Evolutionary conservation across 2,888 invertebrate species (phyloP).

Genomic region (Tuta absoluta): DNA sequence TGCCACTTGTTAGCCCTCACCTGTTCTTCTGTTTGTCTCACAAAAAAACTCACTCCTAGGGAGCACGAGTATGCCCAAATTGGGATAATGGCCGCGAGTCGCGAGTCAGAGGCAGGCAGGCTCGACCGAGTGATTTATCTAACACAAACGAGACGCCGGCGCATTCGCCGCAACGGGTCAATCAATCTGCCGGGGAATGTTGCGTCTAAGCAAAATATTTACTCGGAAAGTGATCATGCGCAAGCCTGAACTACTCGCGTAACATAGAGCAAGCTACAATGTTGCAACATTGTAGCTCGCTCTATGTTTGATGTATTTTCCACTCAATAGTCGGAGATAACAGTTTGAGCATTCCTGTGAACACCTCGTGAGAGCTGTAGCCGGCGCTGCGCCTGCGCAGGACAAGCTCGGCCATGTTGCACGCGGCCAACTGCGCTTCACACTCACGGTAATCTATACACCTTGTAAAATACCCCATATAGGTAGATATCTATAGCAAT

Average conservation of each 20-base stretch:
- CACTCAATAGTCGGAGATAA: background rate
- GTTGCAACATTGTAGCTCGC: constrained; percentile 1
- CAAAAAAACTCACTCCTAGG: constrained; percentile 12
- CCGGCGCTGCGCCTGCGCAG: too few relatives aligned
- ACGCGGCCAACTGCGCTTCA: too few relatives aligned
- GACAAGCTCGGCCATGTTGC: too few relatives aligned
- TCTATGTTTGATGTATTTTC: constrained; percentile 9
- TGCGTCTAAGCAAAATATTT: constrained; percentile 13
- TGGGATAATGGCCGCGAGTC: constrained; percentile 22
- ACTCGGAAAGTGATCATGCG: constrained; percentile 16
- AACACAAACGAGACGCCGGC: constrained; percentile 5
- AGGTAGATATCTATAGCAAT: too few relatives aligned
- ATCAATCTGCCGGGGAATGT: constrained; percentile 15
- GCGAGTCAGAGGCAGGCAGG: background rate
- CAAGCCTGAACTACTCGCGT: background rate
- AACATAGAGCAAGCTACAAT: too few relatives aligned
- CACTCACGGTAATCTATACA: too few relatives aligned
- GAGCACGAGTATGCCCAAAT: constrained; percentile 21
- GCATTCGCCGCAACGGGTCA: background rate
- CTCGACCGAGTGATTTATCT: constrained; percentile 13
- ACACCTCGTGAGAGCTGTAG: too few relatives aligned
- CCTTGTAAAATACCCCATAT: too few relatives aligned
- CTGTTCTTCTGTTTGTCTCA: constrained; percentile 21
- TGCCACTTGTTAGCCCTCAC: constrained; percentile 26
- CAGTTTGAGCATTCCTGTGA: too few relatives aligned